These are phyloP conservation scores for Lasiommata megera DNA, from an alignment of 2,888 invertebrate species.

Conservation along the genomic window DNA sequence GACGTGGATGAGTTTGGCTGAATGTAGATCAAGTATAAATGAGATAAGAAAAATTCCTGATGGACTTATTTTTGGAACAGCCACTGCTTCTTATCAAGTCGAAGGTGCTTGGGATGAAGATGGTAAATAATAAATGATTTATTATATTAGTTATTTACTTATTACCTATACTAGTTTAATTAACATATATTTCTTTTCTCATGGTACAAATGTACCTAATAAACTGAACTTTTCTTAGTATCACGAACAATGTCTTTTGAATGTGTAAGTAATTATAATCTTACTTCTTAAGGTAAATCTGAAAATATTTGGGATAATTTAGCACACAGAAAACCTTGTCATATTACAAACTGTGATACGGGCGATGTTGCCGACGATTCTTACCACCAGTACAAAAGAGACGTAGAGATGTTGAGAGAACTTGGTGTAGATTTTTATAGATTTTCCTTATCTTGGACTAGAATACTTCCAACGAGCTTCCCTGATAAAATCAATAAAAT, in stretches of 20 bases:
- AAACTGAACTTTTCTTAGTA: too few species aligned
- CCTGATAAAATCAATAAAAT: slow-evolving; percentile 68
- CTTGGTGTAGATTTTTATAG: slow-evolving; percentile 64
- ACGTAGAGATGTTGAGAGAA: slow-evolving; percentile 54
- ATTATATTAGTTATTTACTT: too few species aligned
- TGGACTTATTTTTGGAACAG: slow-evolving; percentile 48
- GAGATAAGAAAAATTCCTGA: slow-evolving; percentile 44
- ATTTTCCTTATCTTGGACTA: slow-evolving; percentile 80
- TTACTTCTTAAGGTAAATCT: slow-evolving; percentile 56
- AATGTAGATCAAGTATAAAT: neutral
- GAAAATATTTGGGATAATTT: slow-evolving; percentile 82
- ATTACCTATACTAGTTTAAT: too few species aligned
- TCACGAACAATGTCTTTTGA: too few species aligned
- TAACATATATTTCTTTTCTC: too few species aligned
- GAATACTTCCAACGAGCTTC: slow-evolving; percentile 79
- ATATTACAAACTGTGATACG: slow-evolving; percentile 70
- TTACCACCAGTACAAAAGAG: slow-evolving; percentile 77
- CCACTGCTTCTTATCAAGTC: slow-evolving; percentile 73
- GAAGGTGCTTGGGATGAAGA: slow-evolving; percentile 74
- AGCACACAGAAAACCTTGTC: slow-evolving; percentile 61
- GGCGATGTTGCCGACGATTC: slow-evolving; percentile 80
- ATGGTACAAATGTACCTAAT: too few species aligned
- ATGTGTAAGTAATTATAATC: neutral
- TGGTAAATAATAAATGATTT: slow-evolving; percentile 50
- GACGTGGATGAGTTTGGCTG: neutral